A percentile compares a stretch with the other conserved stretches of the same genome.
Conservation (phyloP, 2,113 vertebrate species). For the Fregetta grallaria region DNA sequence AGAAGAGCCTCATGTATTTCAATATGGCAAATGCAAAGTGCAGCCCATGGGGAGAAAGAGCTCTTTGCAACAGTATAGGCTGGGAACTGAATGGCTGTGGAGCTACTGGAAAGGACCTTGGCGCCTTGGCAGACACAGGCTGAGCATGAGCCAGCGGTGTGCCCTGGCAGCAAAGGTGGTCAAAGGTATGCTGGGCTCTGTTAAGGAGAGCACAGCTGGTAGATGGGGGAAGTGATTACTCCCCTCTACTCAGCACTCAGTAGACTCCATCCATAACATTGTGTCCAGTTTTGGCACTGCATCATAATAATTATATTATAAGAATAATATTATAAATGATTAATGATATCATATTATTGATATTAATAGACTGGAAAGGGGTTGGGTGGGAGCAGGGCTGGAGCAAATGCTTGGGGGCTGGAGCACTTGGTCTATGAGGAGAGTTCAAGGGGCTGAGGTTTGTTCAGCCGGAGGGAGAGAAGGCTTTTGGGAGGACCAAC, state of each 20-base stretch:
- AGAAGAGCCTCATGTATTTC: neutral
- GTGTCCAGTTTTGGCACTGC: neutral
- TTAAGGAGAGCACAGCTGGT: neutral
- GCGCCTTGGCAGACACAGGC: neutral
- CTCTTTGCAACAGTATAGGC: neutral
- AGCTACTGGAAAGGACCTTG: neutral
- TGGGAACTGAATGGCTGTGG: neutral
- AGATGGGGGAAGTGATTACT: neutral
- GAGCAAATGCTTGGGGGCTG: neutral
- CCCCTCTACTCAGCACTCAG: neutral
- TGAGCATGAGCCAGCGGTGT: neutral
- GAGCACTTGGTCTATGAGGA: neutral
- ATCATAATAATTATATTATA: neutral
- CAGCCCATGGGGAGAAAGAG: neutral
- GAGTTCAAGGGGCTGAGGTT: neutral
- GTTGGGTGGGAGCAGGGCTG: fast-evolving
- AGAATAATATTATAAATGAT: neutral
- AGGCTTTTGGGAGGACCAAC: neutral
- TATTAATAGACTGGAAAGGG: neutral
- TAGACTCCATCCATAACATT: neutral
- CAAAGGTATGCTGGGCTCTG: neutral
- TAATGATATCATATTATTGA: neutral
- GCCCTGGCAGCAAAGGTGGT: neutral
- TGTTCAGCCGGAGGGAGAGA: neutral
- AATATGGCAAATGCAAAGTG: neutral